Base-by-base conservation (phyloP, 2,113 vertebrate species). In the Neolamprologus longior region DNA sequence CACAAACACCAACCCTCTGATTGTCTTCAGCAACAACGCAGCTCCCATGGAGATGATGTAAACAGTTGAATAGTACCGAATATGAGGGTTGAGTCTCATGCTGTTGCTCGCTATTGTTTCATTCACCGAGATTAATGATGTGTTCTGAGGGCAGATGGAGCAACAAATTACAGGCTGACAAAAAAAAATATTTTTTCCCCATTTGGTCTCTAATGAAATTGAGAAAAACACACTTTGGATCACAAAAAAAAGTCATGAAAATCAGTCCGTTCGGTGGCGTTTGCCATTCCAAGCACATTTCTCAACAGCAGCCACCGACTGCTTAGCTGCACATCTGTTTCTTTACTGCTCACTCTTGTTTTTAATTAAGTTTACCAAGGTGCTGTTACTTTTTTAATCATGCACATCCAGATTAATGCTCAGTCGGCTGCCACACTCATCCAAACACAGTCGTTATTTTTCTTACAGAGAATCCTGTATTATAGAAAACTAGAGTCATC, bases 31-130 rank as follows among this genome's bases (percentile, higher is more conserved):
- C 26, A 97, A 28, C 4, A 97, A 88, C 12, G 92, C 90, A 28
- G 89, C 96, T 79, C 89, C 96, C 97, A 97, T 96, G 86, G 96
- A 97, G 17, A 90, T 45, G 13, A 95, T 71, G 73, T 97, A 97
- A 76, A 97, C 92, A 28, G 88, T 93, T 26, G 94, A 96, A 92
- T 97, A 97, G 92, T 95, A 97, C 76, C 91, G 94, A 53, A 95
- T 86, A 86, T 97, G 86, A 28, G 96, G 97, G 91, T 97, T 97
- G 50, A 97, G 95, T 53, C 94, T 95, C 96, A 97, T 97, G 93
- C 96, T 97, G 93, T 93, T 91, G 84, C 93, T 92, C 17, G 40
- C 58, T 26, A 81, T 83, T 19, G 96, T 97, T 83, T 92, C 90
- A 82, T 97, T 97, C 31, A n/a, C 93, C 26, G 86, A 92, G 85